Conservation (phyloP, 2,888 invertebrate species). For the Dendrolimus houi region DNA sequence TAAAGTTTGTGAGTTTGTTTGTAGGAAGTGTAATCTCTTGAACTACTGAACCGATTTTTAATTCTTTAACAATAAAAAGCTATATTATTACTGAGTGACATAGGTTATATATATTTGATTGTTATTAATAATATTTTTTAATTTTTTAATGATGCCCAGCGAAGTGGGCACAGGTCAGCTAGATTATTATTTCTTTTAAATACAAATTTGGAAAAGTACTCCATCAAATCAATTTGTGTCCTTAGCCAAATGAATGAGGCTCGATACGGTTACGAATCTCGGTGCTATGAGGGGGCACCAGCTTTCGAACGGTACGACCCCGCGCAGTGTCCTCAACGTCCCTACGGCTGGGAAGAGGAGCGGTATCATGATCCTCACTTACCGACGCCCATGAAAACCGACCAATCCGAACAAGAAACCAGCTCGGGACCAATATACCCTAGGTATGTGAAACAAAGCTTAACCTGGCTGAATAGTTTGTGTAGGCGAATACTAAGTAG, state of each 20-base stretch:
- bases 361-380: conserved; percentile 76
- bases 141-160: too few relatives aligned
- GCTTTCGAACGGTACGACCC: conserved; percentile 74
- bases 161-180: too few relatives aligned
- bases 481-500: conserved; percentile 11
- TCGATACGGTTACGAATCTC: conserved; percentile 69
- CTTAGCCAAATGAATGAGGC: conserved; percentile 77
- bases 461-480: conserved; percentile 8
- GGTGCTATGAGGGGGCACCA: conserved; percentile 70
- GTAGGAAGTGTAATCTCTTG: too few relatives aligned
- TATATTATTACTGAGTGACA: too few relatives aligned
- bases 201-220: too few relatives aligned
- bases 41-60: too few relatives aligned
- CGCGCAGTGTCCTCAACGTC: conserved; percentile 64
- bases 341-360: conserved; percentile 77
- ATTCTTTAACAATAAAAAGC: too few relatives aligned
- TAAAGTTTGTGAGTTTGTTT: too few relatives aligned
- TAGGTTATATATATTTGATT: too few relatives aligned
- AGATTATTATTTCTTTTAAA: too few relatives aligned
- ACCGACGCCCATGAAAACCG: conserved; percentile 81
- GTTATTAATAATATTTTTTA: too few relatives aligned
- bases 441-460: conserved; percentile 61
- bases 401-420: conserved; percentile 80
- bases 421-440: conserved; percentile 84
- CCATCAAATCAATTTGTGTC: conserved; percentile 1